Evolutionary conservation across 2,113 vertebrate genomes (phyloP).

Genomic region (Phrynosoma platyrhinos): DNA sequence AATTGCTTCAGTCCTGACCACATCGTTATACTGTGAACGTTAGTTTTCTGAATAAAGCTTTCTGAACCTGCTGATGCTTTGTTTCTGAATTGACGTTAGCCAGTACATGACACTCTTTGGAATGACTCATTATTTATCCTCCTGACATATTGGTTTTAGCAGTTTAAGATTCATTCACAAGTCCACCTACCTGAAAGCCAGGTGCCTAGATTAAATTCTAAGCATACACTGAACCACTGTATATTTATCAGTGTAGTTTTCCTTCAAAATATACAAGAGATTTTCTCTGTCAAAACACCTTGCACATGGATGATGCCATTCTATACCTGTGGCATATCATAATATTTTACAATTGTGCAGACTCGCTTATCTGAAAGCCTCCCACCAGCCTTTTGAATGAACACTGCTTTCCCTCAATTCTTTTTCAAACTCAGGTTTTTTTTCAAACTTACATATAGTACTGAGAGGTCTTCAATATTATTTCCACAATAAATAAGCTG

Average conservation of each 20-base stretch:
- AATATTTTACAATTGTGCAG: constrained; percentile 48
- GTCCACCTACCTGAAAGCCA: neutral
- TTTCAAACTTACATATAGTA: constrained; percentile 52
- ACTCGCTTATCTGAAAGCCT: constrained; percentile 48
- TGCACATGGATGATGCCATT: neutral
- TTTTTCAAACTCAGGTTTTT: constrained; percentile 42
- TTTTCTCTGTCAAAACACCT: constrained; percentile 40
- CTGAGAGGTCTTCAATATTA: constrained; percentile 41
- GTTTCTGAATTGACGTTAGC: no score
- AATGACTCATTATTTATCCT: constrained; percentile 29
- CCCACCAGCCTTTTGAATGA: constrained; percentile 48
- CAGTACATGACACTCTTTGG: neutral
- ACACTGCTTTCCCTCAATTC: neutral
- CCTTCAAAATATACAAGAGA: neutral
- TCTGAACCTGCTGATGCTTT: no score
- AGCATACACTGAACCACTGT: constrained; percentile 19
- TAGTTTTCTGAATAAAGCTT: no score
- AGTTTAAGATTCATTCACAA: constrained; percentile 34
- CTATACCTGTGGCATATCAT: constrained; percentile 15
- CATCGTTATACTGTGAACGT: no score
- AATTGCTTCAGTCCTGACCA: no score
- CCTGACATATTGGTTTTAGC: constrained; percentile 30
- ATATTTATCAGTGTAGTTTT: constrained; percentile 50
- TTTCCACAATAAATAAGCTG: constrained; percentile 35
- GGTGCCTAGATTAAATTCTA: constrained; percentile 43